Percentiles rank a stretch among this genome's conserved stretches.
phyloP scores from a whole-genome alignment of 2,888 invertebrate genomes.

The Prenolepis imparis region DNA sequence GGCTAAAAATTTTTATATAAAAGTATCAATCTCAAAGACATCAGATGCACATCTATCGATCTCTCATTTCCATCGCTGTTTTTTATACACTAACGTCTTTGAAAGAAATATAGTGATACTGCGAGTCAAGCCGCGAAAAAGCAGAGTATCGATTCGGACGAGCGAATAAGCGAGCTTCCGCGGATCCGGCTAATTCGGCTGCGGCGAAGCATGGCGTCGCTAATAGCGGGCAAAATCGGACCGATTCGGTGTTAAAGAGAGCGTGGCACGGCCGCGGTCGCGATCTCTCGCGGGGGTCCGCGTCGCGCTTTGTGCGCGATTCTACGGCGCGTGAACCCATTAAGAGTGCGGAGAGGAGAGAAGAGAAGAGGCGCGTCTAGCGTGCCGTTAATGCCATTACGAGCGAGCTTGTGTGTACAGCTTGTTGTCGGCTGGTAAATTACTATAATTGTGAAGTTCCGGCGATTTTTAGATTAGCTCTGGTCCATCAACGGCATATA shows the following conservation, averaged over 20 bases:
- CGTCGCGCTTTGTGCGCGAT: constrained; percentile 56
- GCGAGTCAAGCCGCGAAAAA: constrained; percentile 3
- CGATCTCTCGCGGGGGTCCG: constrained; percentile 46
- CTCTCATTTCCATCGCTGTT: neutral
- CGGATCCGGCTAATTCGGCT: constrained; percentile 77
- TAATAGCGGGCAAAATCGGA: constrained; percentile 81
- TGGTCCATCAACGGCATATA: constrained; percentile 84
- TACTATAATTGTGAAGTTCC: constrained; percentile 86
- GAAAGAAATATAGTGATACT: neutral
- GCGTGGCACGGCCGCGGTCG: constrained; percentile 60
- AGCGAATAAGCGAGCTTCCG: constrained; percentile 30
- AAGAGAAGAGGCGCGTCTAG: constrained; percentile 43
- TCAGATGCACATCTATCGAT: neutral
- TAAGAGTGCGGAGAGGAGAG: constrained; percentile 36
- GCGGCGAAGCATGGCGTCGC: constrained; percentile 79
- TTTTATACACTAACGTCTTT: neutral
- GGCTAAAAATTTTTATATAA: neutral
- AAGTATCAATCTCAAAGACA: neutral
- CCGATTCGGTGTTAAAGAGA: constrained; percentile 81
- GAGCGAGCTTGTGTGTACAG: constrained; percentile 81
- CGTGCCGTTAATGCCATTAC: constrained; percentile 77
- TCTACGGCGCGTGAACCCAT: constrained; percentile 61
- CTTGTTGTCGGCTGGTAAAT: constrained; percentile 85
- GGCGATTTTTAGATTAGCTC: constrained; percentile 86
- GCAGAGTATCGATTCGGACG: constrained; percentile 31